Evolutionary conservation across 2,113 vertebrate genomes (phyloP).

Genomic region (Chlorodrepanis virens): DNA sequence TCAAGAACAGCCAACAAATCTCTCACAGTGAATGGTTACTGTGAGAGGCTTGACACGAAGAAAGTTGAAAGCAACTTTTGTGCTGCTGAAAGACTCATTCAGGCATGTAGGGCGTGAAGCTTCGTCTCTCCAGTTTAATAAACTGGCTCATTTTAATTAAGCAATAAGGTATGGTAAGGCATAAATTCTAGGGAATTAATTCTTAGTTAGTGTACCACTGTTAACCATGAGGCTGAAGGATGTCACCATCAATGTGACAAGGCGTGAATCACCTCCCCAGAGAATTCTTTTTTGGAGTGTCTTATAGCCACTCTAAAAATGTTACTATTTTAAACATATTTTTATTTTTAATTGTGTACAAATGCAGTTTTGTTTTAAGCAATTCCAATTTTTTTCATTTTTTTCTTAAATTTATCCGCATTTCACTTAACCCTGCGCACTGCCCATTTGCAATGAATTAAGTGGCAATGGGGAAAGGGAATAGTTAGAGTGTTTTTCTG

Average conservation of each 20-base stretch:
- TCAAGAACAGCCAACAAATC: conserved; percentile 38
- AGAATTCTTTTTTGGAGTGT: background rate
- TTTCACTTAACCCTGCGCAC: background rate
- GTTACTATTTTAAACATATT: background rate
- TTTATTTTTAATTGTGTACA: background rate
- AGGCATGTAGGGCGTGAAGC: background rate
- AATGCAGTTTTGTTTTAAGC: background rate
- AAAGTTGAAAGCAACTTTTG: conserved; percentile 3
- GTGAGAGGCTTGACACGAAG: background rate
- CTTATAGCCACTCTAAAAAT: background rate
- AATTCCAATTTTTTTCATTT: background rate
- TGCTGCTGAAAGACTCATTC: background rate
- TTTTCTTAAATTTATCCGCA: background rate
- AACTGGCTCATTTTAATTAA: conserved; percentile 53
- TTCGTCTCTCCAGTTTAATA: conserved; percentile 21
- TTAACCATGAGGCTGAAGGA: background rate
- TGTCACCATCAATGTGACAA: background rate
- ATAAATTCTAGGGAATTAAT: background rate
- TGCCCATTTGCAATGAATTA: background rate
- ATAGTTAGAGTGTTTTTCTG: background rate
- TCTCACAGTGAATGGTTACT: conserved; percentile 9
- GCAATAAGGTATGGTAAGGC: background rate
- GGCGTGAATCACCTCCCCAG: background rate
- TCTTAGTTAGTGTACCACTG: background rate
- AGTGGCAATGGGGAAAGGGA: background rate